Evolutionary conservation across 2,888 invertebrate species (phyloP), one percentile per base, ranked within the genome.

Genomic region (Drosophila bunnanda): DNA sequence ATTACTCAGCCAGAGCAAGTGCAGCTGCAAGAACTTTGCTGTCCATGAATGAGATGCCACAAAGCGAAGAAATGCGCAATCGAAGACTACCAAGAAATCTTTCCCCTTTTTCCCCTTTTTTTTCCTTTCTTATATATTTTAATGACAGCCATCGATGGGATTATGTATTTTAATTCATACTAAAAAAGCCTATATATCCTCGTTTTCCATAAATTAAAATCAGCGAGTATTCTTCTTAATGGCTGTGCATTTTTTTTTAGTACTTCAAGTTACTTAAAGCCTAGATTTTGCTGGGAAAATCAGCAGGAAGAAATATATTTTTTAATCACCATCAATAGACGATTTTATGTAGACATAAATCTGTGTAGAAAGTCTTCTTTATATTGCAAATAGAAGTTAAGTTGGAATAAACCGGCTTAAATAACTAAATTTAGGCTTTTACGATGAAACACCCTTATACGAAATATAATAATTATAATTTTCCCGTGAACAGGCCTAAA

Each of bases 1-100:
- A 90, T 88, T 88, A 89, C 85, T 82, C 77, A 76, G 72, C 78
- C 65, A 52, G 50, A 52, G 3, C 52, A 25, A 17, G 50, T 52
- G 50, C 32, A 52, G 34, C 55, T 44, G 34, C 56, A 57, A 57
- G 13, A 57, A 56, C 57, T 50, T 36, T 13, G 13, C 50, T 32
- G 22, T 46, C 57, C 57, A 48, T 57, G 57, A 57, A 57, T 57
- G 48, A 22, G 34, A 48, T 53, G 34, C 34, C 52, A 53, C 50
- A 52, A 52, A 34, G 50, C 50, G 50, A 52, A 34, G 50, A 50
- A 50, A 32, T 50, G 20, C 13, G 50, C 50, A 32, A 50, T 50
- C 50, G 50, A 50, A 50, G 50, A 34, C 32, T 6, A 32, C 22
- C 32, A 52, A 34, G 50, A 34, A 34, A 15, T 50, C 46, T 8